These are phyloP conservation scores for Oreochromis niloticus DNA, from an alignment of 2,113 vertebrate species.

Conservation along the genomic window DNA sequence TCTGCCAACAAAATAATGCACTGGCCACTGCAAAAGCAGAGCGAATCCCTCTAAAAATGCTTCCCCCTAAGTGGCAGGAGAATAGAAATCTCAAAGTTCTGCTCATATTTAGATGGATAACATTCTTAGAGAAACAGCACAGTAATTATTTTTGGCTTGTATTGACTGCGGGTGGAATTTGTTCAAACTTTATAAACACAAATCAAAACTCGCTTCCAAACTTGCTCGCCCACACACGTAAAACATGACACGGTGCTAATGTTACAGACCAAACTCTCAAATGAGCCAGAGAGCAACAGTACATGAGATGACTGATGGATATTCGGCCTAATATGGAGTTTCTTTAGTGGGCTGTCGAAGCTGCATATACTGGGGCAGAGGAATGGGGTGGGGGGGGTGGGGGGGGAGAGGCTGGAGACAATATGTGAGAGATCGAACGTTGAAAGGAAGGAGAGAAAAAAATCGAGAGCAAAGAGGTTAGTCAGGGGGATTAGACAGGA, in stretches of 20 bases:
- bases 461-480: constrained; percentile 72
- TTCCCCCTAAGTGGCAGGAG: constrained; percentile 12
- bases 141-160: constrained; percentile 47
- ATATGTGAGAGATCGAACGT: constrained; percentile 35
- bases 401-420: constrained; percentile 4
- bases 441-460: neutral
- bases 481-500: constrained; percentile 68
- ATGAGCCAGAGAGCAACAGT: constrained; percentile 45
- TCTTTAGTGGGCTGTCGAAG: constrained; percentile 14
- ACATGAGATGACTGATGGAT: constrained; percentile 48
- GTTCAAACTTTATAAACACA: constrained; percentile 46
- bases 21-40: constrained; percentile 10
- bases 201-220: constrained; percentile 45
- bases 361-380: constrained; percentile 2
- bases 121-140: constrained; percentile 32
- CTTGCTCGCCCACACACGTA: constrained; percentile 37
- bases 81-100: constrained; percentile 3
- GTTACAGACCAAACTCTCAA: constrained; percentile 39
- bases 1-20: constrained; percentile 32
- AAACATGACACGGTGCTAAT: constrained; percentile 47
- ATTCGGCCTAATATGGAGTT: constrained; percentile 32
- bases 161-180: constrained; percentile 22
- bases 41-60: constrained; percentile 34
- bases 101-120: constrained; percentile 40
- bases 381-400: neutral